Evolutionary conservation across 2,888 invertebrate species (phyloP), one percentile per base, ranked within the genome.

Genomic region (Amiota communis): DNA sequence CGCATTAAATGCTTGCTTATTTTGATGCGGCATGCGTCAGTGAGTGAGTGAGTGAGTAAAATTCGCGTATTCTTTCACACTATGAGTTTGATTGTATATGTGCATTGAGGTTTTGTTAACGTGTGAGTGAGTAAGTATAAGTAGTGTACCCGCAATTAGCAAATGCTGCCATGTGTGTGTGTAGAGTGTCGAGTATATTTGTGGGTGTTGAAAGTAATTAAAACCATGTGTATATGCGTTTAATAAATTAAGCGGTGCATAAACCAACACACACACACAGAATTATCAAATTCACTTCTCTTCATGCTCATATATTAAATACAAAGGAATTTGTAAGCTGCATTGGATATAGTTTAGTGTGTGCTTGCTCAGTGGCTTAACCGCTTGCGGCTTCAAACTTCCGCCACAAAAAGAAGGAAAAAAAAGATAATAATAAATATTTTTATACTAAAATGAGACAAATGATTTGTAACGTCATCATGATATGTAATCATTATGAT

Each of bases 141-240:
- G 63, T 63, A 46, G 63, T 63, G n/a, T 47, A 53, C 67, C 53
- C 67, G 17, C 67, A 68, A 68, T 68, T 68, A 68, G 67, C 67
- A 68, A 68, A 23, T 48, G 17, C 36, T 36, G 36, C 36, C 6
- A 36, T 36, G 61, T 61, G 61, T 61, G 61, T 8, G 23, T 61
- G 51, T 11, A 23, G 20, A 23, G 67, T 67, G 67, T 68, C 0
- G 67, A n/a, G 46, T 12, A 46, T 63, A 12, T 36, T 12, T 63
- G 46, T 36, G 17, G 46, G 63, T 46, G 63, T 12, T 80, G 75
- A 82, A 82, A 79, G 82, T 84, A 83, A 83, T 83, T 83, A 84
- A 82, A 83, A 80, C 74, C 74, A n/a, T n/a, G 79, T 81, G 83
- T 83, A 78, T 84, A 81, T 78, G 78, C 78, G 74, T 79, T 84